Evolutionary conservation across 2,888 invertebrate genomes (phyloP).

Genomic region (Acholoe squamosa): DNA sequence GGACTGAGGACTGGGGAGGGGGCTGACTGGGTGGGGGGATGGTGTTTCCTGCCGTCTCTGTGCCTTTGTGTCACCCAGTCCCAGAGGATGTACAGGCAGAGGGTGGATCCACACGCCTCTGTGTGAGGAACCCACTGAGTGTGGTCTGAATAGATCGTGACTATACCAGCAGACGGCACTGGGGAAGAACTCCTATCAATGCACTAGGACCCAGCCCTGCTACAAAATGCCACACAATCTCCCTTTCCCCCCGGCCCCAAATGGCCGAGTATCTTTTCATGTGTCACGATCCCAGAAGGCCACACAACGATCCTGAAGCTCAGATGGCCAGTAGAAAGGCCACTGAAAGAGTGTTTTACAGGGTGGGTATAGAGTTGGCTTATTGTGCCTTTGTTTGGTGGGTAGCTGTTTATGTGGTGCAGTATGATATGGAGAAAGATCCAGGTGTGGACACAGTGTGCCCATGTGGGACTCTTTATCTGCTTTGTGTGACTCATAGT

Average conservation of each 20-base stretch:
- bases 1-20: too few species aligned
- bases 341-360: too few species aligned
- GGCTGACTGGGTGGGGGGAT: slow-evolving; percentile 14
- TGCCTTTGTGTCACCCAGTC: not conserved
- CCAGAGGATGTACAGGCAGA: not conserved
- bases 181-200: not conserved
- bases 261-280: not conserved
- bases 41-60: not conserved
- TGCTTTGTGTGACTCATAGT: too few species aligned
- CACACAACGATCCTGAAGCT: not conserved
- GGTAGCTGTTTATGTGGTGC: too few species aligned
- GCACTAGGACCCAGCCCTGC: not conserved
- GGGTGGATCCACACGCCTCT: not conserved
- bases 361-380: too few species aligned
- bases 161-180: not conserved
- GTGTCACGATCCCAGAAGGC: slow-evolving; percentile 31
- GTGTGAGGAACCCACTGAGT: not conserved
- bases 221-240: slow-evolving; percentile 35
- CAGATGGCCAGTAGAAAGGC: not conserved
- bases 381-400: too few species aligned
- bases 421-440: too few species aligned
- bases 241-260: not conserved
- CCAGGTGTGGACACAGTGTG: too few species aligned
- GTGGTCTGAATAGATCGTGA: slow-evolving; percentile 28
- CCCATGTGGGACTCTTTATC: too few species aligned